phyloP scores from a whole-genome alignment of 2,113 vertebrate genomes.

The Neogale vison region DNA sequence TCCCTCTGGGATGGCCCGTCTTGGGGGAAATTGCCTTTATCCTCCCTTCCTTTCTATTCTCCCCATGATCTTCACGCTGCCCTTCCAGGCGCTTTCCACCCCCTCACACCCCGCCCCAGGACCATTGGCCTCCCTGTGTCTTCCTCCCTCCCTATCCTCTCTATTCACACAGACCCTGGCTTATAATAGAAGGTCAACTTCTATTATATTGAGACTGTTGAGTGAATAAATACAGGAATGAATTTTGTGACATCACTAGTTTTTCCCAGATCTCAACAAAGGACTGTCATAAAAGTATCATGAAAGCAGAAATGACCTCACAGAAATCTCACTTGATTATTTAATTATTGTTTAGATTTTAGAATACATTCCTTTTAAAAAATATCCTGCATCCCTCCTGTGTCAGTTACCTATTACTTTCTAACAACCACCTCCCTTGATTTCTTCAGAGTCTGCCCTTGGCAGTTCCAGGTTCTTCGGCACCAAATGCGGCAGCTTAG shows the following conservation, averaged over 20 bases:
- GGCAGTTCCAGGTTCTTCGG: background rate
- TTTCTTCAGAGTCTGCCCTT: background rate
- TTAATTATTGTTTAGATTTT: background rate
- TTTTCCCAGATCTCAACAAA: constrained; percentile 8
- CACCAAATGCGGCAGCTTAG: background rate
- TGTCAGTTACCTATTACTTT: background rate
- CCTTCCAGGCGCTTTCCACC: background rate
- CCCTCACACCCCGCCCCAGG: too few relatives aligned
- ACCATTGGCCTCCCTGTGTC: background rate
- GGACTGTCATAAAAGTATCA: background rate
- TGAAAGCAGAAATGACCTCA: background rate
- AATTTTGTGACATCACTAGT: constrained; percentile 11
- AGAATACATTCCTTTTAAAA: background rate
- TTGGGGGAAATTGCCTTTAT: background rate
- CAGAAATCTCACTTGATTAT: background rate
- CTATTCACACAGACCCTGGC: background rate
- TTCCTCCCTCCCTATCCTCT: background rate
- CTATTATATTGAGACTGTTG: background rate
- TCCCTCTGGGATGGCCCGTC: background rate
- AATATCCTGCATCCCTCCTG: background rate
- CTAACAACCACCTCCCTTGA: background rate
- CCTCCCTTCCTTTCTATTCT: fast-evolving
- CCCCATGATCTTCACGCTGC: fast-evolving
- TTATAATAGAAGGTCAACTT: background rate
- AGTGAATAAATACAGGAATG: background rate